A percentile compares a stretch with the other conserved stretches of the same genome.
Conservation (phyloP, 2,797 vertebrate genomes). For the Gephyroberyx darwinii region DNA sequence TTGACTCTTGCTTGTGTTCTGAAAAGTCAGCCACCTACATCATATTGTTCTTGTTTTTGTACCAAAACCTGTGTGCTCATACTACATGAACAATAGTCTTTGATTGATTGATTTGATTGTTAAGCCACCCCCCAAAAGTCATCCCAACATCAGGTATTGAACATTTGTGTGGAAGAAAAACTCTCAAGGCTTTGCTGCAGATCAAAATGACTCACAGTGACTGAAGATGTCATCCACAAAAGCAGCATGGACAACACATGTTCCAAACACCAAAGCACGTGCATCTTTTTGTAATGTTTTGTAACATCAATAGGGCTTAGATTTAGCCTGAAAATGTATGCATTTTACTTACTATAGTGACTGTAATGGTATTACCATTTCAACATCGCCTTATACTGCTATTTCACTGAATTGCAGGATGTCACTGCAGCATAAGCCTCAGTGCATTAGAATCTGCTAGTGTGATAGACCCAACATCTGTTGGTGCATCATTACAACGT, state of each 20-base stretch:
- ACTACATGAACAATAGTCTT: too few relatives aligned
- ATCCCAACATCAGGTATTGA: too few relatives aligned
- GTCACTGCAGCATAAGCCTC: constrained; percentile 13
- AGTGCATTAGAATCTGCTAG: constrained; percentile 19
- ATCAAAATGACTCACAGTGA: constrained; percentile 4
- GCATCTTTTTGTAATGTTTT: not conserved
- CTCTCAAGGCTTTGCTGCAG: not conserved
- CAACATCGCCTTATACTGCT: not conserved
- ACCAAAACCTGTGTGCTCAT: too few relatives aligned
- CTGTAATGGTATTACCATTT: not conserved
- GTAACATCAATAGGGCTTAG: not conserved
- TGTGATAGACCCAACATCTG: constrained; percentile 38
- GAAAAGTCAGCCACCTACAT: too few relatives aligned
- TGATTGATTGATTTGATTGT: too few relatives aligned
- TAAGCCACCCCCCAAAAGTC: too few relatives aligned
- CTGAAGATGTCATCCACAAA: not conserved
- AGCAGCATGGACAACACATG: not conserved
- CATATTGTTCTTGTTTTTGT: too few relatives aligned
- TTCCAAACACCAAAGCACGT: not conserved
- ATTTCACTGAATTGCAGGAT: constrained; percentile 19
- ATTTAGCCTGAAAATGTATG: not conserved
- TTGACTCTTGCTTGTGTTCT: too few relatives aligned
- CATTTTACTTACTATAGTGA: not conserved
- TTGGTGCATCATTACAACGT: constrained; percentile 32
- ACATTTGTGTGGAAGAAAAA: too few relatives aligned